Evolutionary conservation across 2,888 invertebrate species (phyloP), one percentile per base, ranked within the genome.

Genomic region (Alviniconcha strummeri): DNA sequence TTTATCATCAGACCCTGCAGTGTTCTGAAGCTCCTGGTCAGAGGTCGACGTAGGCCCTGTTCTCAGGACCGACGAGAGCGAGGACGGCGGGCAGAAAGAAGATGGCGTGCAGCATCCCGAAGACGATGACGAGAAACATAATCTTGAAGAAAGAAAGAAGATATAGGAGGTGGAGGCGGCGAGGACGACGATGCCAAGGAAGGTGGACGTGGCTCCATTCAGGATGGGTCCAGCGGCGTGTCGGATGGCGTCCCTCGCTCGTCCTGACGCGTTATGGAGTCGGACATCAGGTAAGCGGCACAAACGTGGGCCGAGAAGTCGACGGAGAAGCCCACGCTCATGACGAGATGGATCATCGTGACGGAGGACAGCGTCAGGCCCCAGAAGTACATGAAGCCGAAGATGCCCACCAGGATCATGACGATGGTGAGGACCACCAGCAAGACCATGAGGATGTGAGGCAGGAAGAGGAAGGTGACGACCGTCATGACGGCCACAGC

Each of bases 281-380:
- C 81, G 11, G 86, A 84, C 13, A 85, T 78, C 79, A 90, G 87
- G 83, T 87, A 91, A 7, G 88, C 90, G 77, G 90, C 88, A 55
- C 89, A 89, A 4, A 91, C 88, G 84, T 91, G 90, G 8, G 89
- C 89, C 54, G 88, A 86, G 85, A 89, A 89, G 83, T 90, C 91
- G 6, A 91, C 89, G 19, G 90, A 90, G 85, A 91, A 92, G 1
- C 91, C 92, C 4, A 91, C 89, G 60, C 89, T 87, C 87, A 92
- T 90, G 9, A 91, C 88, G 0, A 91, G 81, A 80, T 90, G 90
- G 55, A 91, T 90, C 89, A 90, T 91, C 9, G 91, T 91, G 17
- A 92, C 89, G 9, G 90, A 88, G 83, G 90, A 91, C 4, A 92
- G 84, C 11, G 89, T 86, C 9, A 91, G 77, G 83, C 87, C 88